Conservation (phyloP, 2,888 invertebrate species). For the Criorhina ranunculi region DNA sequence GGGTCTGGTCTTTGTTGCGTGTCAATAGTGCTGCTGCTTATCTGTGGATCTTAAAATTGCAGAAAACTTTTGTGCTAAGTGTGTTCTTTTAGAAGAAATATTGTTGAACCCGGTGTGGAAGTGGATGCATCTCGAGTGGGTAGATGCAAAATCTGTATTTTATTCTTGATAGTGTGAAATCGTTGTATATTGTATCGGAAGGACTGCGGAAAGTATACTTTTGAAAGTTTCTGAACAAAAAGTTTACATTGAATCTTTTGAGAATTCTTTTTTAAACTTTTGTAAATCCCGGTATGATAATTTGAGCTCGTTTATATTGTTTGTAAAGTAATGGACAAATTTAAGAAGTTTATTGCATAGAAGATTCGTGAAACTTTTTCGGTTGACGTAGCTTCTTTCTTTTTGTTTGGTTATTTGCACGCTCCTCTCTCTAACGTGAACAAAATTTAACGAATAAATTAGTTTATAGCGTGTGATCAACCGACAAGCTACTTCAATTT, state of each 20-base stretch:
- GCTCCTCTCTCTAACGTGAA: neutral
- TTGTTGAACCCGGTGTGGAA: slow-evolving; percentile 6
- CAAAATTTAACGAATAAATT: slow-evolving; percentile 14
- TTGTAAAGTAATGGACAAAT: neutral
- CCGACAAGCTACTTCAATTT: neutral
- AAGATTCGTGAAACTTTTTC: neutral
- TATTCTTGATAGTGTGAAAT: neutral
- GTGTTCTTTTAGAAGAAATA: slow-evolving; percentile 17
- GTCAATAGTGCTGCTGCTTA: slow-evolving; percentile 31
- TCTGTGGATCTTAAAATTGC: slow-evolving; percentile 33
- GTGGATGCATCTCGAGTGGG: neutral
- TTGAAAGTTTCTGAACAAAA: too few species aligned
- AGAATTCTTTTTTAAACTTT: too few species aligned
- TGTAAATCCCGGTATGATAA: too few species aligned
- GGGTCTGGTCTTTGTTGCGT: slow-evolving; percentile 42
- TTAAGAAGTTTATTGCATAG: neutral
- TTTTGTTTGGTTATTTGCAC: neutral
- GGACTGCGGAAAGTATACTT: slow-evolving; percentile 5
- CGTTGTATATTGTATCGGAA: neutral
- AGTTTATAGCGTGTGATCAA: slow-evolving; percentile 12
- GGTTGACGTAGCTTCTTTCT: neutral
- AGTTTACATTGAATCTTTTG: too few species aligned
- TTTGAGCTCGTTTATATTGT: neutral
- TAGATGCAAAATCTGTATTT: neutral
- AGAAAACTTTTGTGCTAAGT: slow-evolving; percentile 55